Evolutionary conservation across 92 coral and sea anemone genomes (phyloP), one percentile per base, ranked within the genome.

Genomic region (Epizoanthus ramosus): DNA sequence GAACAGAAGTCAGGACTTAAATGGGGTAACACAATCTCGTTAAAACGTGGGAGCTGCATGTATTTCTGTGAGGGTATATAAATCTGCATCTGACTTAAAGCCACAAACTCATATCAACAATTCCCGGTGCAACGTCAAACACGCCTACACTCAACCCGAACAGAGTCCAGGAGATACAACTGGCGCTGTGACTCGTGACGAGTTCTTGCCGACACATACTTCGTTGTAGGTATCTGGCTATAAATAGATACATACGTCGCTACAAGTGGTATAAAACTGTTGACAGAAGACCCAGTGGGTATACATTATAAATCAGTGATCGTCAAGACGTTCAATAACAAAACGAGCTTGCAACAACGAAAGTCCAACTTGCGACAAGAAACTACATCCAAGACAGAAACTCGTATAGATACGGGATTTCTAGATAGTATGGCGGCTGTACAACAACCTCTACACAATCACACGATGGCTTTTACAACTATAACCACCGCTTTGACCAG

Each of bases 221-320:
- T 61, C 56, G 82, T 57, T 77, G 82, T 77, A 77, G 82, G 82
- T 77, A 60, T 33, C 14, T 37, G 3, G 54, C 82, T 77, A 77
- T 39, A 77, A 41, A 77, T 77, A 77, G 82, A 35, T 10, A 19
- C 53, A 2, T 8, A 77, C 82, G 75, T 35, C 70, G 8, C 57
- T 16, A 9, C 22, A 57, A 17, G 82, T 31, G 25, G 65, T 41
- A 77, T 61, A 77, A 39, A 77, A 77, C 59, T 54, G 23, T 24
- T 21, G 71, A 23, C 31, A 33, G 19, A 10, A 76, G 47, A 5
- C 53, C 81, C 19, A 57, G 81, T 53, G 33, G 54, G 52, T n/a
- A 6, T 28, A 60, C 69, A 60, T 56, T 35, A 76, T 68, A 76
- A 41, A 60, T 19, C 57, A 18, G 79, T 72, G 81, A 59, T 17